Evolutionary conservation across 30 jellyfish, hydroid and myxozoan genomes (phyloP), one percentile per base, ranked within the genome.

Genomic region (Hydra vulgaris): DNA sequence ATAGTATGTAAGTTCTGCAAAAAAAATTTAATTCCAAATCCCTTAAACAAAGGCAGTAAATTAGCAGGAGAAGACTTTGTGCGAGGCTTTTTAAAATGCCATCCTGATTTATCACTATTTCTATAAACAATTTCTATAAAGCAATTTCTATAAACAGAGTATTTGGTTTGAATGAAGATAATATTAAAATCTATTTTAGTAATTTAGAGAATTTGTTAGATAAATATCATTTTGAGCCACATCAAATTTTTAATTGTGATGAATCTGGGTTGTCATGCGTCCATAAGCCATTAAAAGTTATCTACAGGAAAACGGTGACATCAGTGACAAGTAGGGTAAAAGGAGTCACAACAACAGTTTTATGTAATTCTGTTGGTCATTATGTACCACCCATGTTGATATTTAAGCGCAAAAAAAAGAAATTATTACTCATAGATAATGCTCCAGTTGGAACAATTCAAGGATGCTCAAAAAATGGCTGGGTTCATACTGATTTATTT

Each of bases 321-420:
- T 84, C 92, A 18, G 92, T 66, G 8, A 76, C 92, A 23, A 84
- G 92, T 27, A 83, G 92, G 0, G 82, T 74, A 8, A 84, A 76
- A 67, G 89, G 83, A 26, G 89, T 82, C 17, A 40, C 7, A 0
- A 84, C 89, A 0, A 77, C 94, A 40, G 73, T 83, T 18, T 7
- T 77, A n/a, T n/a, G n/a, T n/a, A n/a, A n/a, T n/a, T n/a, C n/a
- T n/a, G n/a, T n/a, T n/a, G n/a, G n/a, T n/a, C n/a, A n/a, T n/a
- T n/a, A n/a, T n/a, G n/a, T n/a, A n/a, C n/a, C n/a, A n/a, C n/a
- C n/a, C n/a, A n/a, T n/a, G n/a, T n/a, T n/a, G n/a, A n/a, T n/a
- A n/a, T n/a, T n/a, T n/a, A n/a, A n/a, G n/a, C n/a, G n/a, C n/a
- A n/a, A n/a, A n/a, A n/a, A n/a, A n/a, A n/a, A n/a, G n/a, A n/a